Base-by-base conservation (phyloP, 2,888 invertebrate genomes). In the Drosophila lacicola region DNA sequence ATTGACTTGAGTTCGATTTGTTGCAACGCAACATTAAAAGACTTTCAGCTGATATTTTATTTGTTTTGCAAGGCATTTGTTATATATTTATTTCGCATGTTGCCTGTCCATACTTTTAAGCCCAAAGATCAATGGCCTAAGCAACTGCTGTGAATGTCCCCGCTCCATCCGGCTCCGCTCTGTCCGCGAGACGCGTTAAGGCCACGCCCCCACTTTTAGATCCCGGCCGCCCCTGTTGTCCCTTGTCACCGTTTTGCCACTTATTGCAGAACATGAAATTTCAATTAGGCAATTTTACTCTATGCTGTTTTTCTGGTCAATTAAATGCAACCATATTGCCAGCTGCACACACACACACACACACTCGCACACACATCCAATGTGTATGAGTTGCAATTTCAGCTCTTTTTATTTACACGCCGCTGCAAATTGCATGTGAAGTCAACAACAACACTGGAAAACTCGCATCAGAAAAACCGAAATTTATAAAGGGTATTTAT, bases 211-310 rank as follows among this genome's bases (percentile, higher is more conserved):
- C 29, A 29, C 29, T 8, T 29, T 29, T 8, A 8, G 29, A 29
- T 0, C 8, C 29, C 29, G 8, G 17, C 54, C 19, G 14, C n/a
- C 25, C 50, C 4, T 25, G 25, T 39, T 25, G 29, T 50, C 53
- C 39, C 55, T 21, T 62, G 39, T 44, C 70, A 44, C 42, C 66
- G 51, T 61, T 67, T 62, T 69, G 70, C 71, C 80, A 89, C 78
- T 90, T 82, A 84, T 86, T 80, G 74, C 72, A 67, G 64, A 88
- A 90, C 90, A 90, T 88, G 90, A 89, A 88, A 90, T 88, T 87
- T 88, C 90, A 90, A 90, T 90, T 90, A 90, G 90, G 84, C 87
- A 65, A 58, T 75, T 79, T 72, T 78, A 76, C 82, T 77, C 75
- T 75, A 63, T 79, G 71, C 87, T 84, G 74, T 86, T 88, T 83